Conservation (phyloP, 2,888 invertebrate species). For the Cephus runcator region DNA sequence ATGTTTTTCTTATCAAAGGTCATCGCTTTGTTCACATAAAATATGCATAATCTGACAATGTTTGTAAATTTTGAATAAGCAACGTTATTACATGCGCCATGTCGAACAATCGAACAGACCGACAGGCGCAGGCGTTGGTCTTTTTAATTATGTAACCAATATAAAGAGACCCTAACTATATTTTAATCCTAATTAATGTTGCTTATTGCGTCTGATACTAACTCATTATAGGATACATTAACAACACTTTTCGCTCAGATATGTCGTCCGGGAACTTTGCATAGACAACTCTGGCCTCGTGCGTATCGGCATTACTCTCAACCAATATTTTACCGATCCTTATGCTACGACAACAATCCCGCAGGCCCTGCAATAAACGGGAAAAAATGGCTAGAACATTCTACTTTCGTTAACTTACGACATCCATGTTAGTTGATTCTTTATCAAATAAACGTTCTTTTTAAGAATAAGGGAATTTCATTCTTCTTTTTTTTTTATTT, state of each 20-base stretch:
- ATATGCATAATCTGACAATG: not conserved
- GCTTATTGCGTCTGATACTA: constrained; percentile 49
- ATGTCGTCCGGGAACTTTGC: constrained; percentile 98
- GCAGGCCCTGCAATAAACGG: constrained; percentile 72
- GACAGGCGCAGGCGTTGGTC: not conserved
- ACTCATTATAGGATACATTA: constrained; percentile 99
- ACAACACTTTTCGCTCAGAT: constrained; percentile 83
- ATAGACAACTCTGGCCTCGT: constrained; percentile 96
- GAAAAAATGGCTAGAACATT: constrained; percentile 6
- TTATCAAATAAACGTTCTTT: not conserved
- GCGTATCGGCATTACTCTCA: constrained; percentile 95
- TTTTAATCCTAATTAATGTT: constrained; percentile 20
- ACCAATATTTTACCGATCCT: constrained; percentile 98
- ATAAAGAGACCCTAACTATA: not conserved
- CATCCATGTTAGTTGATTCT: not conserved
- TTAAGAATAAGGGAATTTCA: constrained; percentile 8
- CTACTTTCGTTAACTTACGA: constrained; percentile 9
- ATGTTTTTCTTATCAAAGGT: not conserved
- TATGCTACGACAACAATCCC: constrained; percentile 98
- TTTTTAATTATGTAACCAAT: not conserved
- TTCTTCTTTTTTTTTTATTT: not conserved
- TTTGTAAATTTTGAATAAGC: not conserved
- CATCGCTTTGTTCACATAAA: not conserved
- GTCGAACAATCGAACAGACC: not conserved
- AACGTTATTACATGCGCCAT: not conserved